phyloP scores from a whole-genome alignment of 2,888 invertebrate species.

The Pollenia griseotomentosa region DNA sequence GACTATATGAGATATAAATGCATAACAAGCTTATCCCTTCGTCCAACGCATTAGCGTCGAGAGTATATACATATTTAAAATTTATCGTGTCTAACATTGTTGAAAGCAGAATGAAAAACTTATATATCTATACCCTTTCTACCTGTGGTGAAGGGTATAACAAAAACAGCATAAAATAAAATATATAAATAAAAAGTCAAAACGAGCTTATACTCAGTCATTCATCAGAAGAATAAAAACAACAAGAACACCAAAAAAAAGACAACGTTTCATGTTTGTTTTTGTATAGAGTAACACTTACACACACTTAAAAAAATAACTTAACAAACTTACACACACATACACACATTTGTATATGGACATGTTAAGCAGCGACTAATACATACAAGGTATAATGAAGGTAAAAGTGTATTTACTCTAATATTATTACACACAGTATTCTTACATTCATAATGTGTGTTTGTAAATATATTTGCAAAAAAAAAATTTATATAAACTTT shows the following conservation, averaged over 20 bases:
- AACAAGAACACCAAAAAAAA: background rate
- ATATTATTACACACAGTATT: background rate
- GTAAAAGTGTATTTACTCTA: constrained; percentile 6
- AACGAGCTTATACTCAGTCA: background rate
- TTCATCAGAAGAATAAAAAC: background rate
- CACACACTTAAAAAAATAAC: background rate
- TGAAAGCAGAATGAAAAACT: too few species aligned
- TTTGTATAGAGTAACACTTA: constrained; percentile 20
- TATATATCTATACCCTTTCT: too few species aligned
- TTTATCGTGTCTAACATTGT: too few species aligned
- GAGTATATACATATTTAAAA: too few species aligned
- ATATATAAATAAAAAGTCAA: constrained; percentile 29
- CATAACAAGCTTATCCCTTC: too few species aligned
- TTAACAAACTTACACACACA: background rate
- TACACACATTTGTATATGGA: too few species aligned
- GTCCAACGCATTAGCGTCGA: too few species aligned
- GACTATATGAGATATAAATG: too few species aligned
- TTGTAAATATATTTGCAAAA: background rate
- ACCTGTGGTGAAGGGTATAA: too few species aligned
- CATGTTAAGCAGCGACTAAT: too few species aligned
- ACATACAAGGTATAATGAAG: too few species aligned
- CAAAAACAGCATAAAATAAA: constrained; percentile 20
- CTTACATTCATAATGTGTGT: background rate
- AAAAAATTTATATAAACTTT: constrained; percentile 6
- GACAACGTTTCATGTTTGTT: constrained; percentile 20